Percentiles rank a stretch among this genome's conserved stretches.
phyloP scores from a whole-genome alignment of 2,113 vertebrate genomes.

The Paraplagusia blochii region DNA sequence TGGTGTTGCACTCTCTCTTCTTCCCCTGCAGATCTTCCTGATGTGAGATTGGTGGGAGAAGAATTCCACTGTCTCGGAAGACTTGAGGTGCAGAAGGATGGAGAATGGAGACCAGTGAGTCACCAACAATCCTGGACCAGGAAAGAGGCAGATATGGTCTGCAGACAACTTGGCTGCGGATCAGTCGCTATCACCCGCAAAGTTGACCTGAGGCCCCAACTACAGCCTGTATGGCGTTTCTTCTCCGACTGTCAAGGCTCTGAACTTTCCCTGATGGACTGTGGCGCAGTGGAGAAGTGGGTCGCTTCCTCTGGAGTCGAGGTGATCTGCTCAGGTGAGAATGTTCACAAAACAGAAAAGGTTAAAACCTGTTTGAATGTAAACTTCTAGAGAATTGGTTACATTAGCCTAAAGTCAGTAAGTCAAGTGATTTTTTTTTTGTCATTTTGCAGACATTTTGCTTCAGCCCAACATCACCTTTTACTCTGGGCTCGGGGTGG shows the following conservation, averaged over 20 bases:
- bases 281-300: not conserved
- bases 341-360: too few relatives aligned
- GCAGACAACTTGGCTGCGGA: not conserved
- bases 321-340: conserved; percentile 24
- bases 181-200: not conserved
- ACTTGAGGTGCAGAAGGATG: conserved; percentile 3
- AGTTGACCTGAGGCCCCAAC: fast-evolving
- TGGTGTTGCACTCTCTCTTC: not conserved
- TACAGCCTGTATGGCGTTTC: not conserved
- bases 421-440: too few relatives aligned
- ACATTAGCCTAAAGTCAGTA: too few relatives aligned
- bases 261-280: conserved; percentile 10
- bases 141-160: not conserved
- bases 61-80: not conserved
- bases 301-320: not conserved
- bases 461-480: too few relatives aligned
- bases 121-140: not conserved
- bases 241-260: conserved; percentile 18
- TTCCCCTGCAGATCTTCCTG: not conserved
- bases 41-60: not conserved
- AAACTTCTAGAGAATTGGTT: too few relatives aligned
- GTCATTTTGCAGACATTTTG: too few relatives aligned
- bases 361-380: too few relatives aligned
- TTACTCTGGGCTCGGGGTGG: too few relatives aligned
- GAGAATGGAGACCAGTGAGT: conserved; percentile 12